Evolutionary conservation across 2,888 invertebrate species (phyloP), one percentile per base, ranked within the genome.

Genomic region (Glyphotaelius pellucidus): DNA sequence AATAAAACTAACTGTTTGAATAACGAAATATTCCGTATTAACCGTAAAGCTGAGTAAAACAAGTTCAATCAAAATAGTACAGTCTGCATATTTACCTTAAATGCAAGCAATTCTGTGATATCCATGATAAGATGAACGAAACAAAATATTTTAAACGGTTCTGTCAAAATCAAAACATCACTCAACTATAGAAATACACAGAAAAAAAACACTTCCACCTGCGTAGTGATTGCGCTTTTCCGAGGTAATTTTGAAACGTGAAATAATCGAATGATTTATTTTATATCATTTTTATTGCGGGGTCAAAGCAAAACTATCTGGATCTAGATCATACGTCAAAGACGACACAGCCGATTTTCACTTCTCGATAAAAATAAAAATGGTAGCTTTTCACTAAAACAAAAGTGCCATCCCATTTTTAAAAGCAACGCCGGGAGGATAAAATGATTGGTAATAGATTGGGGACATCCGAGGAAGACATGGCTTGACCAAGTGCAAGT

Each of bases 21-120:
- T 38, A 38, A 5, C n/a, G 38, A 7, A 38, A 38, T 38, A 38
- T 38, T 38, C 38, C 38, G 38, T 38, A 38, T n/a, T 38, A 38
- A 38, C 38, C 38, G 38, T 38, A 9, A 38, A 38, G 38, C 38
- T 5, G 38, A 38, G 38, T 38, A 38, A 38, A 38, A 38, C 38
- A 38, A 38, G 38, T 38, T 38, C 9, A 38, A 38, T 38, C 38
- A 79, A 85, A 85, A 85, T 30, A 4, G 31, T 67, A 47, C 47
- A 19, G 11, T 80, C 30, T 35, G 19, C 79, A 67, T 12, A 83
- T n/a, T 52, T 94, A 96, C 96, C 95, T 96, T 96, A 94, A 96
- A 96, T 31, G 96, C 96, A 89, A 96, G 95, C 92, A 96, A 94
- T 94, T 96, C 96, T 87, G 95, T 95, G 32, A 96, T 96, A 94